Conservation (phyloP, 1,140 invertebrate genomes). For the Camponotus floridanus region DNA sequence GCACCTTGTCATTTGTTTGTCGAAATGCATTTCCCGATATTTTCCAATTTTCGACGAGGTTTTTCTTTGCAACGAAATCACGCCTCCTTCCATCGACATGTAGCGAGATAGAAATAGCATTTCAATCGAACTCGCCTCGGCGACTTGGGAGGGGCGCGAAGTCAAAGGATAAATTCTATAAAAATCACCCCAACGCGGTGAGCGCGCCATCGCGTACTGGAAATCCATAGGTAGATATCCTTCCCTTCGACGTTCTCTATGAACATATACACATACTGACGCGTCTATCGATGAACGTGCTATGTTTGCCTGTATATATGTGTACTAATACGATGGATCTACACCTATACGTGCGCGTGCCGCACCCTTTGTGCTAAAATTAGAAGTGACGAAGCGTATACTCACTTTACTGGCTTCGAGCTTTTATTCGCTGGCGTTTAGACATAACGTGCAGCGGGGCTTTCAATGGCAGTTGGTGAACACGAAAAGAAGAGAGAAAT, state of each 20-base stretch:
- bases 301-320: not conserved
- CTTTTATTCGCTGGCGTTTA: constrained; percentile 77
- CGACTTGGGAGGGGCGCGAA: constrained; percentile 33
- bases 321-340: constrained; percentile 15
- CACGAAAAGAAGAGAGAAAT: constrained; percentile 12
- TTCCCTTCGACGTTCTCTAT: constrained; percentile 57
- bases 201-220: constrained; percentile 51
- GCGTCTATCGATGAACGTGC: constrained; percentile 21
- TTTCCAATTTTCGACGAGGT: constrained; percentile 58
- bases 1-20: constrained; percentile 27
- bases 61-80: constrained; percentile 34
- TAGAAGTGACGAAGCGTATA: constrained; percentile 82
- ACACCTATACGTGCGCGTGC: constrained; percentile 51
- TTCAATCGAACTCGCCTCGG: constrained; percentile 55
- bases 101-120: constrained; percentile 67
- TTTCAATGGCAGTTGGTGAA: constrained; percentile 70
- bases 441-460: constrained; percentile 71
- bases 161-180: constrained; percentile 58
- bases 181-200: constrained; percentile 54
- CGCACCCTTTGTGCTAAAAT: constrained; percentile 83
- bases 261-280: constrained; percentile 13
- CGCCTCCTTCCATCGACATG: constrained; percentile 21
- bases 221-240: constrained; percentile 73
- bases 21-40: constrained; percentile 38
- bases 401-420: constrained; percentile 78